phyloP scores from a whole-genome alignment of 2,888 invertebrate genomes.

The Dione vanillae region DNA sequence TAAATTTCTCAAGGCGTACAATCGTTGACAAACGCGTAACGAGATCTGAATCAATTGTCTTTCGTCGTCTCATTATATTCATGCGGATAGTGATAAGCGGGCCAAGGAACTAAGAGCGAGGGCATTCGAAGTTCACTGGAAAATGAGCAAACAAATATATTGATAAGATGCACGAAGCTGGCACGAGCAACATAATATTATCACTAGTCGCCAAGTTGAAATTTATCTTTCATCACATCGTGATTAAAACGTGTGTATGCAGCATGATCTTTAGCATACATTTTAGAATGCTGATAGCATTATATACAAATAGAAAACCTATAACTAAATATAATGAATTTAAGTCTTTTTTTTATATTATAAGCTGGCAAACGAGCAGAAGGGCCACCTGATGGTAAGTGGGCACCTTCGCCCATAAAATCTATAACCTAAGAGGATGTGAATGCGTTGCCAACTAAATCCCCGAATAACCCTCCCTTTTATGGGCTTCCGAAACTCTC shows the following conservation, averaged over 20 bases:
- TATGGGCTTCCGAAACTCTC: no score
- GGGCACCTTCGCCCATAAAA: no score
- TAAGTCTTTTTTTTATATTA: no score
- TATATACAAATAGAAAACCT: background rate
- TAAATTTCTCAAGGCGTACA: conserved; percentile 46
- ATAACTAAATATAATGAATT: background rate
- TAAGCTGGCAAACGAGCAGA: no score
- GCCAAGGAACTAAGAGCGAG: conserved; percentile 74
- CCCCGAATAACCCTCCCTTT: no score
- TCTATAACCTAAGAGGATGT: no score
- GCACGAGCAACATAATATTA: conserved; percentile 73
- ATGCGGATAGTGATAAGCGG: conserved; percentile 76
- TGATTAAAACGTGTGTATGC: conserved; percentile 19
- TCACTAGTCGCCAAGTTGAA: conserved; percentile 50
- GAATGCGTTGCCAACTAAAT: no score
- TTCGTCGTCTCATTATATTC: conserved; percentile 77
- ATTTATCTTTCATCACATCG: conserved; percentile 39
- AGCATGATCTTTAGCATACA: conserved; percentile 13
- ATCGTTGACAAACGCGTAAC: conserved; percentile 61
- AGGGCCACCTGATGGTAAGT: no score
- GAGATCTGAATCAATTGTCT: conserved; percentile 70
- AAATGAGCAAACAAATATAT: conserved; percentile 76
- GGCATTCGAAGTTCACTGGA: conserved; percentile 78
- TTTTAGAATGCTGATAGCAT: conserved; percentile 19
- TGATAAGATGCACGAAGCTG: conserved; percentile 79